Percentiles rank a stretch among this genome's conserved stretches.
These are phyloP conservation scores for Sakesphorus luctuosus DNA, from an alignment of 2,113 vertebrate genomes.

Conservation along the genomic window DNA sequence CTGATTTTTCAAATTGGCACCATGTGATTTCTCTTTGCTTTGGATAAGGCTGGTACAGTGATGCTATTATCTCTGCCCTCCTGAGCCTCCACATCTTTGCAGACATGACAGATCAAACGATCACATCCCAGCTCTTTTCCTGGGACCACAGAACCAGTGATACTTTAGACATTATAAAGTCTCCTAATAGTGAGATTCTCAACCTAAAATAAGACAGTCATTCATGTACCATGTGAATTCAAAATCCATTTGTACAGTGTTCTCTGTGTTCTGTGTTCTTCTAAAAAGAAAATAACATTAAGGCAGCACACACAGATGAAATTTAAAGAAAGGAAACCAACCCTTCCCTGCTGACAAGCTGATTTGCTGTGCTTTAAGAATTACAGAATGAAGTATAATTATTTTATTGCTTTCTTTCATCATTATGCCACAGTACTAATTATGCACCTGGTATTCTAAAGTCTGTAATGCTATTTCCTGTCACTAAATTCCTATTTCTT, in stretches of 20 bases:
- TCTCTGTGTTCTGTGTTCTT: neutral
- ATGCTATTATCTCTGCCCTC: neutral
- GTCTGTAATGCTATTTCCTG: conserved; percentile 29
- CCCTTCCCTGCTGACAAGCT: conserved; percentile 27
- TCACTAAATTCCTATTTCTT: conserved; percentile 28
- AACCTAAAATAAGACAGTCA: neutral
- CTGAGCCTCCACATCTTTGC: neutral
- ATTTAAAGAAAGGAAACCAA: conserved; percentile 5
- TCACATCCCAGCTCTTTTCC: neutral
- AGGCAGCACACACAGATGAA: neutral
- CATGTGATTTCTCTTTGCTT: neutral
- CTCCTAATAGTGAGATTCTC: neutral
- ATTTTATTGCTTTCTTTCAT: conserved; percentile 57
- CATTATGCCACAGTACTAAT: conserved; percentile 34
- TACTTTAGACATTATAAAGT: neutral
- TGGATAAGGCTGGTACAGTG: neutral
- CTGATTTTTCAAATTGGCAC: neutral
- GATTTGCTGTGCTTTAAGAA: conserved; percentile 40
- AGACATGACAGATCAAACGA: neutral
- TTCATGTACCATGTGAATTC: neutral
- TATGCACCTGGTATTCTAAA: conserved; percentile 27
- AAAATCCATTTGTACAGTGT: neutral
- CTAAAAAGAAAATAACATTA: neutral
- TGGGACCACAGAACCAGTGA: neutral
- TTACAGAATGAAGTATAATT: conserved; percentile 42